phyloP scores from a whole-genome alignment of 2,888 invertebrate genomes.

The Tetranychus truncatus region DNA sequence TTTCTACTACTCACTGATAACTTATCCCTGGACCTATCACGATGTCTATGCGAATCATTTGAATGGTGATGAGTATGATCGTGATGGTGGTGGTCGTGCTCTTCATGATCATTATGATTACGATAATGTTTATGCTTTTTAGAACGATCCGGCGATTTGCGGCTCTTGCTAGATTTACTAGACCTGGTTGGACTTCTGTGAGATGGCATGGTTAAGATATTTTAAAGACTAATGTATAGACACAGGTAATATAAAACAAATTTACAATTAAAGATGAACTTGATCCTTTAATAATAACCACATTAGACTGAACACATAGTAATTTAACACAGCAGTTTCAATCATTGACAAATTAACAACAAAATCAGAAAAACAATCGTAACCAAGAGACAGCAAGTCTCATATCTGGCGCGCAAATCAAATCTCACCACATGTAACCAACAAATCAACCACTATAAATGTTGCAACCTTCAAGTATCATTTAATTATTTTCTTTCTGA shows the following conservation, averaged over 20 bases:
- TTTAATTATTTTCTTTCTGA: neutral
- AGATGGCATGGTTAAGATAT: neutral
- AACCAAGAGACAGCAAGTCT: no score
- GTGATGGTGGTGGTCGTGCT: neutral
- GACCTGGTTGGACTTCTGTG: neutral
- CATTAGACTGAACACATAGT: no score
- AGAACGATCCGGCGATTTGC: neutral
- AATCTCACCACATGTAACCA: no score
- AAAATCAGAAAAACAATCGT: no score
- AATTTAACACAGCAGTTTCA: no score
- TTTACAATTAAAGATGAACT: neutral
- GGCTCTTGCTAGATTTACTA: neutral
- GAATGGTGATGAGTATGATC: neutral
- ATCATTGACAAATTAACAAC: no score
- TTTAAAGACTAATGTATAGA: no score
- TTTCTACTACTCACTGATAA: neutral
- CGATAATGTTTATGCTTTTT: neutral
- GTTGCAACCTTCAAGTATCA: no score
- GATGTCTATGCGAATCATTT: neutral
- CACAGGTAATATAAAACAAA: neutral
- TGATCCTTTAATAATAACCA: no score
- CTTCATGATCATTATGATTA: neutral
- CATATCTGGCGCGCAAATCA: no score
- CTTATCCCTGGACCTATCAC: neutral
- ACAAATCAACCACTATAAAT: no score